Conservation (phyloP, 2,888 invertebrate species). For the Tromatobia lineatoria region DNA sequence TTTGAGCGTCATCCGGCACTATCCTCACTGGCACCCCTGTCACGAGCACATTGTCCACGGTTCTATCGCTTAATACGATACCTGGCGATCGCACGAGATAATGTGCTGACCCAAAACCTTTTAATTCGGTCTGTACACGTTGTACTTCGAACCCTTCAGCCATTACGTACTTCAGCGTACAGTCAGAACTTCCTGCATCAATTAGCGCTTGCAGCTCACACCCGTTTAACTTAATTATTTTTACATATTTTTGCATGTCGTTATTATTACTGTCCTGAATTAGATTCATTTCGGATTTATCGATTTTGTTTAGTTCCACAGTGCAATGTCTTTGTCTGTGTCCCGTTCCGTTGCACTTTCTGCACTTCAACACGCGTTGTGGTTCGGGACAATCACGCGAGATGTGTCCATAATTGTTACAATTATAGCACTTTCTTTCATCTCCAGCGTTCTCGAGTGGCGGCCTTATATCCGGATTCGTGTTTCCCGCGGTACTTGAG, state of each 20-base stretch:
- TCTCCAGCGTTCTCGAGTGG: constrained; percentile 8
- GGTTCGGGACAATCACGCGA: not conserved
- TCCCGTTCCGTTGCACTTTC: not conserved
- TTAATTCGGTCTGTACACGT: no score
- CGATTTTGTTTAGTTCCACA: not conserved
- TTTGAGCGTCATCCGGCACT: constrained; percentile 25
- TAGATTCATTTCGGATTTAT: not conserved
- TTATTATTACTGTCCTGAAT: no score
- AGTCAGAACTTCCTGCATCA: no score
- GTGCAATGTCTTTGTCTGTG: constrained; percentile 32
- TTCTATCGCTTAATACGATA: not conserved
- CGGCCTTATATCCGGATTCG: not conserved
- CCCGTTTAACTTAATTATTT: no score
- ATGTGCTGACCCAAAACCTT: no score
- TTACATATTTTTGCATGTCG: no score
- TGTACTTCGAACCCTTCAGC: no score
- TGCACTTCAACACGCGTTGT: constrained; percentile 21
- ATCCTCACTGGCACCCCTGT: not conserved
- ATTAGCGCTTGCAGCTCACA: no score
- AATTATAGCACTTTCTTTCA: constrained; percentile 37
- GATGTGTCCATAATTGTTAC: constrained; percentile 24
- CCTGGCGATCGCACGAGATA: not conserved
- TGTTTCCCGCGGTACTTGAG: not conserved
- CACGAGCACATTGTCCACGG: constrained; percentile 2
- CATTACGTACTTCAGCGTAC: no score